Evolutionary conservation across 1,140 invertebrate genomes (phyloP).

Genomic region (Pseudomyrmex sp.): DNA sequence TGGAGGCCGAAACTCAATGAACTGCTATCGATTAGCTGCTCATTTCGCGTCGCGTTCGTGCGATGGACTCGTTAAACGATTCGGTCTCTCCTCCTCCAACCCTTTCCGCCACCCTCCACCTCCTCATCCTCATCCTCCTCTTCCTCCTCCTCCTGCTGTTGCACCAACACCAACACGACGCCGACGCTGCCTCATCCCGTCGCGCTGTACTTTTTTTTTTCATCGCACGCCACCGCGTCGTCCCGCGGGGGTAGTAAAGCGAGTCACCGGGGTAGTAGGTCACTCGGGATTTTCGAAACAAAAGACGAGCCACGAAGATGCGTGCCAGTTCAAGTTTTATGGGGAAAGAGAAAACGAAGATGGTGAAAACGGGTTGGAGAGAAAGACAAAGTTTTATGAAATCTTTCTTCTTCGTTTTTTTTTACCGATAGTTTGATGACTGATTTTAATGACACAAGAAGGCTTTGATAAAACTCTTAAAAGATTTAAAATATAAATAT

Average conservation of each 20-base stretch:
- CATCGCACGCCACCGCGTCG: conserved; percentile 55
- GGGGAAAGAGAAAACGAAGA: conserved; percentile 17
- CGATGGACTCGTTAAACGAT: conserved; percentile 71
- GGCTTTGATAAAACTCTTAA: neutral
- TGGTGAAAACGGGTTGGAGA: conserved; percentile 76
- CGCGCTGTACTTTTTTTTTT: conserved; percentile 70
- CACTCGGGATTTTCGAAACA: conserved; percentile 78
- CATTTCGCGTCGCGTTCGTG: conserved; percentile 78
- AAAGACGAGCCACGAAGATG: conserved; percentile 62
- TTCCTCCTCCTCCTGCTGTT: conserved; percentile 29
- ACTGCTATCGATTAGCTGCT: conserved; percentile 82
- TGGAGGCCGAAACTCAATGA: conserved; percentile 82
- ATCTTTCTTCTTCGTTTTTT: conserved; percentile 1
- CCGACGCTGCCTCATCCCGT: conserved; percentile 6
- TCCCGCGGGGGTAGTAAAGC: conserved; percentile 74
- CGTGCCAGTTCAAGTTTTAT: conserved; percentile 23
- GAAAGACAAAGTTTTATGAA: conserved; percentile 67
- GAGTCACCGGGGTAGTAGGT: conserved; percentile 83
- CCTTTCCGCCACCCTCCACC: conserved; percentile 36
- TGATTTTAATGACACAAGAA: neutral
- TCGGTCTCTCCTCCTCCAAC: conserved; percentile 41
- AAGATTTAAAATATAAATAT: neutral
- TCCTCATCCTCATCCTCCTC: conserved; percentile 45
- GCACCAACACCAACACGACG: conserved; percentile 32
- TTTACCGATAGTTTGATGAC: neutral